Percentiles rank a stretch among this genome's conserved stretches.
These are phyloP conservation scores for Pangasius sanitwongsei DNA, from an alignment of 2,797 vertebrate species.

Conservation along the genomic window DNA sequence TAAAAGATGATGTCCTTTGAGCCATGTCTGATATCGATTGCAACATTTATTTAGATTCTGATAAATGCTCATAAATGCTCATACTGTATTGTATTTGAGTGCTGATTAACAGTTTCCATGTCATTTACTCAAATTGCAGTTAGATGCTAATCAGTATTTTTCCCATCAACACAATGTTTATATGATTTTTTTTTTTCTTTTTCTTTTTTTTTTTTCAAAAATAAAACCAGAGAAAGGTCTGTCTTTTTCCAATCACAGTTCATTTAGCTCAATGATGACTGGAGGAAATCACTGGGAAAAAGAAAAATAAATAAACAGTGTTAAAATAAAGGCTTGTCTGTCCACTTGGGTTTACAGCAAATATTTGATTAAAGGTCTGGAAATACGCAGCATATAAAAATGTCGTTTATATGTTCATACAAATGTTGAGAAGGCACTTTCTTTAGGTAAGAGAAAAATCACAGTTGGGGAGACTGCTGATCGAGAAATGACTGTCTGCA, in stretches of 20 bases:
- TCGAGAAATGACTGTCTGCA: conserved; percentile 76
- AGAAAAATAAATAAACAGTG: conserved; percentile 36
- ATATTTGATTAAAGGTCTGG: conserved; percentile 80
- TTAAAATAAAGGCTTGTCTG: conserved; percentile 39
- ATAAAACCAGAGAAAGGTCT: conserved; percentile 40
- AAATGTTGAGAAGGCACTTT: conserved; percentile 97
- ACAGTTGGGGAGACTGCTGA: conserved; percentile 82
- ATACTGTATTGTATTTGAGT: conserved; percentile 59
- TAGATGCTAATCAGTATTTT: conserved; percentile 50
- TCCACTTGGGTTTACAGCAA: conserved; percentile 68
- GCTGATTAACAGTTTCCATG: conserved; percentile 46
- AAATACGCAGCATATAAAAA: conserved; percentile 84
- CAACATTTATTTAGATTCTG: conserved; percentile 46
- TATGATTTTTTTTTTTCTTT: conserved; percentile 22
- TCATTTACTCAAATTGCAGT: conserved; percentile 38
- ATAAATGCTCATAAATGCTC: conserved; percentile 59
- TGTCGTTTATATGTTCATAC: conserved; percentile 76
- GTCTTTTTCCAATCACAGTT: conserved; percentile 22
- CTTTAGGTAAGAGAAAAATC: conserved; percentile 83
- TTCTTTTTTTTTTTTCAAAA: conserved; percentile 31
- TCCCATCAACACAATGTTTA: conserved; percentile 56
- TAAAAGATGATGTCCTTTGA: conserved; percentile 28
- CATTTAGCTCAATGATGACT: conserved; percentile 41
- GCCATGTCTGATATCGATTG: conserved; percentile 33
- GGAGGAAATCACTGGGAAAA: conserved; percentile 19